These are phyloP conservation scores for Geotrupes spiniger DNA, from an alignment of 2,888 invertebrate genomes.

Conservation along the genomic window DNA sequence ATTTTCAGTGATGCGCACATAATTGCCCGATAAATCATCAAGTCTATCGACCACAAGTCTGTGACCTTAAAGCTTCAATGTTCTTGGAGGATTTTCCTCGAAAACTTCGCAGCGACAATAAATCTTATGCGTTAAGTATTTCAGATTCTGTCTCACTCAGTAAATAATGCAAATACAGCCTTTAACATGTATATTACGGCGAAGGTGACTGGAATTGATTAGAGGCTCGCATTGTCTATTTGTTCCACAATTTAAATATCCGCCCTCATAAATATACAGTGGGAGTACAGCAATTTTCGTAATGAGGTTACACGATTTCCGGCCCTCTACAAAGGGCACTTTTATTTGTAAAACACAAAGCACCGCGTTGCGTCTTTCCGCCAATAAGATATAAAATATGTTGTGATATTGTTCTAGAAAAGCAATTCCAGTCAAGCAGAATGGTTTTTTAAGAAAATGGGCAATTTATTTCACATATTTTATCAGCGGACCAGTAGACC, in stretches of 20 bases:
- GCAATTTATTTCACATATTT: conserved; percentile 26
- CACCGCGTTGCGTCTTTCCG: too few species aligned
- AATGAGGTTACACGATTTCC: too few species aligned
- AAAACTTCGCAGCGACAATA: background rate
- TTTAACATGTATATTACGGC: conserved; percentile 4
- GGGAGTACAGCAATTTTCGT: too few species aligned
- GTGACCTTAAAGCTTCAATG: conserved; percentile 11
- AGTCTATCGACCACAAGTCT: conserved; percentile 2
- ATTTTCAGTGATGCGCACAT: conserved; percentile 19
- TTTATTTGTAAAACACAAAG: too few species aligned
- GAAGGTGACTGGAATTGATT: background rate
- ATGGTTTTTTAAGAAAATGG: conserved; percentile 19
- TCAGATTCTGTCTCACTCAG: background rate
- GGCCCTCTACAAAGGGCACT: too few species aligned
- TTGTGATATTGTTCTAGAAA: background rate
- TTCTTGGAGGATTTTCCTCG: conserved; percentile 3
- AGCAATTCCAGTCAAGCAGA: conserved; percentile 7
- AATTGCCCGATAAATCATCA: conserved; percentile 27
- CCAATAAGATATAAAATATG: too few species aligned
- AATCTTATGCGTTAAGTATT: conserved; percentile 1
- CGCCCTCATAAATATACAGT: too few species aligned
- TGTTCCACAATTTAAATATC: too few species aligned
- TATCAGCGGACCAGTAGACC: conserved; percentile 18
- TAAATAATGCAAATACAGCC: conserved; percentile 7
- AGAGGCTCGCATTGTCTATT: too few species aligned